Conservation (phyloP, 2,888 invertebrate genomes). For the Harpalus rufipes region DNA sequence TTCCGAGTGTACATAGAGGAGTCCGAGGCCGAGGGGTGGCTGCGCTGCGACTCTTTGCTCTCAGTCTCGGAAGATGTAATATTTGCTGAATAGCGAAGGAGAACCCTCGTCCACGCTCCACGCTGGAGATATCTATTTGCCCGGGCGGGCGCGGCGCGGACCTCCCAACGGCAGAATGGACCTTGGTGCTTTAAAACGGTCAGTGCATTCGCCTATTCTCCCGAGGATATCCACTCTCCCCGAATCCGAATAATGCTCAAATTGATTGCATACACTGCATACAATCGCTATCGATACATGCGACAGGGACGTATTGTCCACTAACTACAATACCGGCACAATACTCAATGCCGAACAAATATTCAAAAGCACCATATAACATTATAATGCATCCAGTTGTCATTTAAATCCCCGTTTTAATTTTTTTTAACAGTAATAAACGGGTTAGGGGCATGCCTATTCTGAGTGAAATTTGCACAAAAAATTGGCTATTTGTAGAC, state of each 20-base stretch:
- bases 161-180: slow-evolving; percentile 34
- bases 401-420: too few species aligned
- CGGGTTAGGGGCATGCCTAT: too few species aligned
- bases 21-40: slow-evolving; percentile 11
- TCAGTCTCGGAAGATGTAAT: slow-evolving; percentile 72
- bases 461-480: too few species aligned
- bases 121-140: slow-evolving; percentile 75
- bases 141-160: slow-evolving; percentile 68
- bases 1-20: slow-evolving; percentile 57
- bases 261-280: slow-evolving; percentile 77
- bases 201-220: slow-evolving; percentile 74
- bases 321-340: background rate
- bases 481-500: too few species aligned
- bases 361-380: background rate
- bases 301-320: slow-evolving; percentile 69
- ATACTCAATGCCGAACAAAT: background rate
- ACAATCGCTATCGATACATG: slow-evolving; percentile 75
- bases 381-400: background rate
- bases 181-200: slow-evolving; percentile 76
- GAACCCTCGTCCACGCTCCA: slow-evolving; percentile 61
- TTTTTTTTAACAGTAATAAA: too few species aligned
- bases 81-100: slow-evolving; percentile 75
- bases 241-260: slow-evolving; percentile 74
- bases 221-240: slow-evolving; percentile 71
- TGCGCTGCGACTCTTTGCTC: slow-evolving; percentile 40